Evolutionary conservation across 2,113 vertebrate species (phyloP).

Genomic region (Reinhardtius hippoglossoides): DNA sequence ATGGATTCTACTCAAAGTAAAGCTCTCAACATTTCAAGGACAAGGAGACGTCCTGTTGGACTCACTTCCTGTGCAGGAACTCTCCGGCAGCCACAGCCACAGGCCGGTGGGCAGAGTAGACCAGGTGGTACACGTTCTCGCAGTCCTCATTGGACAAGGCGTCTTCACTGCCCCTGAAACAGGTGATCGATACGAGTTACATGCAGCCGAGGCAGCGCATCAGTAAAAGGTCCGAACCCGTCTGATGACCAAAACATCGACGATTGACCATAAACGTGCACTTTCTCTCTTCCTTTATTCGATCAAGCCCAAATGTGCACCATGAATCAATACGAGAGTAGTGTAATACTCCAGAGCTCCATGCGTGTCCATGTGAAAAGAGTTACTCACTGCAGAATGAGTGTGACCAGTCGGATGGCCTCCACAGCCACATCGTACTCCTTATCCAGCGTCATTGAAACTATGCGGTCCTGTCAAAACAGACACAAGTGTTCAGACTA

Average conservation of each 20-base stretch:
- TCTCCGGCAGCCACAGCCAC: slow-evolving; percentile 98
- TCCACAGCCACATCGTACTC: slow-evolving; percentile 99
- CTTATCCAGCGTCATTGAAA: slow-evolving; percentile 99
- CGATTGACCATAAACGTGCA: too few relatives aligned
- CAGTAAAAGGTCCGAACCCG: not conserved
- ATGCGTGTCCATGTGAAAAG: too few relatives aligned
- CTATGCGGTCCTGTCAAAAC: slow-evolving; percentile 92
- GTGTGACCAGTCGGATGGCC: slow-evolving; percentile 96
- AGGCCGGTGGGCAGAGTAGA: slow-evolving; percentile 97
- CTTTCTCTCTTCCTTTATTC: too few relatives aligned
- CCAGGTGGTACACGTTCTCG: slow-evolving; percentile 98
- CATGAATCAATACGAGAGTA: not conserved
- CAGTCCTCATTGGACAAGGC: slow-evolving; percentile 99
- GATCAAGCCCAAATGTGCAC: not conserved
- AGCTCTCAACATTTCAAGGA: not conserved
- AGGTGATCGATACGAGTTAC: slow-evolving; percentile 13
- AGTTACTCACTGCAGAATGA: slow-evolving; percentile 95
- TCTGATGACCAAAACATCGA: too few relatives aligned
- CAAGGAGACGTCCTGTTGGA: too few relatives aligned
- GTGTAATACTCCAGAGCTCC: not conserved
- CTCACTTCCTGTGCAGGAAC: slow-evolving; percentile 98
- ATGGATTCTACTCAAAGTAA: not conserved
- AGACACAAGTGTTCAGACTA: slow-evolving; percentile 2
- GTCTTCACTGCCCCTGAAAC: slow-evolving; percentile 95
- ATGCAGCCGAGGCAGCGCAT: not conserved